phyloP scores from a whole-genome alignment of 2,113 vertebrate species.

The Anguilla rostrata region DNA sequence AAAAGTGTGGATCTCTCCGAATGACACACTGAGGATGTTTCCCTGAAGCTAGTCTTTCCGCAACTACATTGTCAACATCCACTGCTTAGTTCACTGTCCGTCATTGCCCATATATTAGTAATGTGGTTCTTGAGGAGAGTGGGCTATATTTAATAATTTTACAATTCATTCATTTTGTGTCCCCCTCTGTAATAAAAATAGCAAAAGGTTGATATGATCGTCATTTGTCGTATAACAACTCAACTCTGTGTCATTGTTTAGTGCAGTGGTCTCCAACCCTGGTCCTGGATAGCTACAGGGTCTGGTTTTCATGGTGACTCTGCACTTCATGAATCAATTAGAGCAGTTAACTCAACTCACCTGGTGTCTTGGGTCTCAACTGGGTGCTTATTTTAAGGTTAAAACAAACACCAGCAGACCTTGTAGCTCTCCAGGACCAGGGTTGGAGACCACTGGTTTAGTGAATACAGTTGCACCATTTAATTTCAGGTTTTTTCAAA shows the following conservation, averaged over 20 bases:
- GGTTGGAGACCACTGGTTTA: too few species aligned
- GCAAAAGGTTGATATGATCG: not conserved
- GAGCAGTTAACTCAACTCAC: too few species aligned
- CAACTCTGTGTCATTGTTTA: not conserved
- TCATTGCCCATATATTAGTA: not conserved
- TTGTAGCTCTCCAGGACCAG: too few species aligned
- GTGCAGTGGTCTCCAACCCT: too few species aligned
- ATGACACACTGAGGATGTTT: not conserved
- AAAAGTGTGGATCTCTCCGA: not conserved
- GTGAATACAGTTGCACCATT: not conserved
- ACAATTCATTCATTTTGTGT: not conserved
- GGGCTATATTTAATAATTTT: not conserved
- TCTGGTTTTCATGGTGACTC: too few species aligned
- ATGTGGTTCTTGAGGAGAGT: not conserved
- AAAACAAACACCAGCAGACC: too few species aligned
- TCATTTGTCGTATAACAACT: not conserved
- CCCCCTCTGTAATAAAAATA: not conserved
- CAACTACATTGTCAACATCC: not conserved
- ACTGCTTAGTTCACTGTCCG: not conserved
- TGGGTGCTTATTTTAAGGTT: too few species aligned
- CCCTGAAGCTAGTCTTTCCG: not conserved
- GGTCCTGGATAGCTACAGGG: too few species aligned
- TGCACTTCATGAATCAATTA: too few species aligned
- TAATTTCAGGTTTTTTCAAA: not conserved
- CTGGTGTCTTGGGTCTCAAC: too few species aligned